Base-by-base conservation (phyloP, 2,888 invertebrate genomes). In the Argyra leucocephala region DNA sequence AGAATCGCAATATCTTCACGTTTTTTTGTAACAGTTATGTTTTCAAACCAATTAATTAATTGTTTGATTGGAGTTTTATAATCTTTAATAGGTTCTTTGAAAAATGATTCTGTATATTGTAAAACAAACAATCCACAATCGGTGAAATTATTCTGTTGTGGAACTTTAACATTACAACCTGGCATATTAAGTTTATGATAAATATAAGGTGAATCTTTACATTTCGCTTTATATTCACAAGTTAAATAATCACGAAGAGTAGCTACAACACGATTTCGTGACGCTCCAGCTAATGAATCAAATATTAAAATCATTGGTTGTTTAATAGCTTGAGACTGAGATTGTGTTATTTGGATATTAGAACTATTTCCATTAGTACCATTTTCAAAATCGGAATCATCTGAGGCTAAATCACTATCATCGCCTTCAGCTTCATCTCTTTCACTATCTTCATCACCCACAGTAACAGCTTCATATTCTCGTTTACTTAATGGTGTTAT, bases 51-150 rank as follows among this genome's bases (percentile, higher is more conserved):
- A 74, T 86, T 86, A 64, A 85, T 83, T 68, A 96, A 80, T 68
- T 88, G 86, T 76, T 88, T 89, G 71, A 96, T 92, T 26, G 96
- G 95, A 70, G 91, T 81, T 63, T 85, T 81, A 74, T 90, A 96
- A 78, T 93, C 90, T 70, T 83, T 82, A 65, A 96, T 86, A 1
- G 95, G 94, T 74, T 87, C 86, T 83, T 88, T 86, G 79, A 96
- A 96, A 81, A 99, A 97, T 67, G 90, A 90, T 81, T 99, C 97
- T 6, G 94, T 95, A 82, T 96, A 99, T 78, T 98, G 96, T 65
- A 99, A 82, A 67, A 98, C 83, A 80, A 91, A 99, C 18, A 98
- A 82, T 0, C 99, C 99, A 81, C 99, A 99, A 78, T 99, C 99
- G 58, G 91, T 93, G 76, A 90, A 95, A 82, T 99, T 99, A 70